These are phyloP conservation scores for Clarias magur DNA, from an alignment of 2,113 vertebrate genomes.

Conservation along the genomic window DNA sequence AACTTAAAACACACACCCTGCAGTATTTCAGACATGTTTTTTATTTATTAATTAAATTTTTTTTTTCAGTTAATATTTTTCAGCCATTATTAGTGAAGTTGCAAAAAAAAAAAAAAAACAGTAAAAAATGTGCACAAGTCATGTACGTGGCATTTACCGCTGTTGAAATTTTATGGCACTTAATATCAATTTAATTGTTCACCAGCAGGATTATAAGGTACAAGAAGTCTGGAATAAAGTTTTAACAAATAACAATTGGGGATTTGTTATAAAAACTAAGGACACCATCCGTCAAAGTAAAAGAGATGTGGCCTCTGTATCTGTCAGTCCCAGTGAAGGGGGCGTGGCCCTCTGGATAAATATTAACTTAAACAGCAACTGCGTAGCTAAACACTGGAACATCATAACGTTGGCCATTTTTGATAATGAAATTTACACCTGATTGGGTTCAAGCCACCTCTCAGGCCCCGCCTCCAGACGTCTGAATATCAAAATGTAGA, in stretches of 20 bases:
- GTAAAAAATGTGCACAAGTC: too few species aligned
- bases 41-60: not conserved
- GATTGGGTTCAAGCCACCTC: not conserved
- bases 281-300: not conserved
- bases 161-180: not conserved
- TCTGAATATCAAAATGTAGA: too few species aligned
- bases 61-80: conserved; percentile 4
- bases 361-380: not conserved
- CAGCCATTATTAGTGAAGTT: not conserved
- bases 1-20: too few species aligned
- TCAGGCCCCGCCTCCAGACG: not conserved
- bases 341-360: not conserved
- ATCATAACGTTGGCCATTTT: not conserved
- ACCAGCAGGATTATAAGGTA: too few species aligned
- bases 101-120: not conserved
- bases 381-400: not conserved
- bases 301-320: not conserved
- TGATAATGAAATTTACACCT: not conserved
- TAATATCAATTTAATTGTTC: too few species aligned
- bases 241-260: not conserved
- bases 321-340: too few species aligned
- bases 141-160: not conserved
- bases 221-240: not conserved
- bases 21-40: not conserved
- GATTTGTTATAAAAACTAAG: not conserved